Conservation (phyloP, 64 coral and sea anemone genomes). For the Stylophora pistillata region DNA sequence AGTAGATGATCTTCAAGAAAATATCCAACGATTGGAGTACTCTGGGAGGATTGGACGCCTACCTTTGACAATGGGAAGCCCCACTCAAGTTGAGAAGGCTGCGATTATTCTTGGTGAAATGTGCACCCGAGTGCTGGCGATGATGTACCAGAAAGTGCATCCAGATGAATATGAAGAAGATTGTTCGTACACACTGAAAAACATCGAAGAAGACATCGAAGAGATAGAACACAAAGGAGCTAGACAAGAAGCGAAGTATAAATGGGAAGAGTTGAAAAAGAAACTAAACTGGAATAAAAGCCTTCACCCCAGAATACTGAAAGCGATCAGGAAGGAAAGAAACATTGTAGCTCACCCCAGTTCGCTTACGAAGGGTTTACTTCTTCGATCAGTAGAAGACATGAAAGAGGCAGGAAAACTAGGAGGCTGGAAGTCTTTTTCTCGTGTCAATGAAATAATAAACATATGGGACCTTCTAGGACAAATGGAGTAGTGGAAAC, state of each 20-base stretch:
- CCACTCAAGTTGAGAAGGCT: background rate
- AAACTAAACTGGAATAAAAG: background rate
- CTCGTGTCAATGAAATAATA: no score
- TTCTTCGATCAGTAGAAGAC: background rate
- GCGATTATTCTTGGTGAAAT: background rate
- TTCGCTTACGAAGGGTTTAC: no score
- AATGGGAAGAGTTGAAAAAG: background rate
- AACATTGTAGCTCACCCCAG: background rate
- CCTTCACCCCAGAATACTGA: background rate
- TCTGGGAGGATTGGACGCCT: background rate
- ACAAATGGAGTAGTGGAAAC: no score
- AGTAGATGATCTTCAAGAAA: no score
- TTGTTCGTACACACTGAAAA: constrained; percentile 5
- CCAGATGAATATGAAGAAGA: background rate
- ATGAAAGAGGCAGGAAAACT: background rate
- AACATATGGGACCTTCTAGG: no score
- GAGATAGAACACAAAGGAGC: background rate
- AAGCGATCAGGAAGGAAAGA: constrained; percentile 1
- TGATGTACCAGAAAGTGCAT: constrained; percentile 32
- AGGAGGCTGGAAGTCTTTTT: background rate
- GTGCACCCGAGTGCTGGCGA: constrained; percentile 5
- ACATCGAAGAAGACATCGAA: constrained; percentile 2
- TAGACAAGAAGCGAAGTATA: background rate
- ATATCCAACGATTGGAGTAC: no score
- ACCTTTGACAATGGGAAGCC: no score